phyloP scores from a whole-genome alignment of 2,888 invertebrate genomes.

The Mythimna lalbum region DNA sequence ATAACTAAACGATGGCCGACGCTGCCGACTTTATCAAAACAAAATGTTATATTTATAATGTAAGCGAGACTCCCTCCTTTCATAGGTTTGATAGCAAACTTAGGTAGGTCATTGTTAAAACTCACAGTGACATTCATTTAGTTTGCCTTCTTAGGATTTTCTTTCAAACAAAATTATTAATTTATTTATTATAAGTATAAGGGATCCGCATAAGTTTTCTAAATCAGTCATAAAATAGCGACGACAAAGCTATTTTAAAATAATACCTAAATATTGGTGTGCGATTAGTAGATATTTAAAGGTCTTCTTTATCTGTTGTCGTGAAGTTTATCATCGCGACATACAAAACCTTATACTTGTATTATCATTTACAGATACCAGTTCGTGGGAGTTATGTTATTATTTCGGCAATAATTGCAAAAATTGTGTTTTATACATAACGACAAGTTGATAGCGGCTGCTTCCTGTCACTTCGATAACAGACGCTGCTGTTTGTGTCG shows the following conservation, averaged over 20 bases:
- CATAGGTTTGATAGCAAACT: conserved; percentile 1
- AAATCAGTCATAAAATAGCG: neutral
- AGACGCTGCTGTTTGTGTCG: conserved; percentile 80
- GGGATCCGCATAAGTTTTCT: neutral
- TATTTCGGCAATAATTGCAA: conserved; percentile 91
- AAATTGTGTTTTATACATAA: conserved; percentile 88
- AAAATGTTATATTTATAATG: conserved; percentile 54
- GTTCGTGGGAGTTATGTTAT: conserved; percentile 83
- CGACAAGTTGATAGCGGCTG: conserved; percentile 88
- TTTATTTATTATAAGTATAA: no score
- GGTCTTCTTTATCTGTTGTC: conserved; percentile 53
- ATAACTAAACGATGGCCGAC: conserved; percentile 64
- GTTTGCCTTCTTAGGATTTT: neutral
- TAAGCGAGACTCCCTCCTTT: conserved; percentile 23
- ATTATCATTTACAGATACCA: conserved; percentile 69
- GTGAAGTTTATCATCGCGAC: conserved; percentile 62
- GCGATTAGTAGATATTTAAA: conserved; percentile 38
- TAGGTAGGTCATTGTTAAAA: neutral
- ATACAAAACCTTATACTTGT: conserved; percentile 59
- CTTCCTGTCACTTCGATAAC: conserved; percentile 86
- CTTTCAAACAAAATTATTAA: neutral
- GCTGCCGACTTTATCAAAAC: conserved; percentile 58
- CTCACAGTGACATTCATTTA: neutral
- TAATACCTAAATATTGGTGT: neutral
- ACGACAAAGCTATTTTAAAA: neutral